Base-by-base conservation (phyloP, 2,797 vertebrate species). In the Phylloscopus collybita region DNA sequence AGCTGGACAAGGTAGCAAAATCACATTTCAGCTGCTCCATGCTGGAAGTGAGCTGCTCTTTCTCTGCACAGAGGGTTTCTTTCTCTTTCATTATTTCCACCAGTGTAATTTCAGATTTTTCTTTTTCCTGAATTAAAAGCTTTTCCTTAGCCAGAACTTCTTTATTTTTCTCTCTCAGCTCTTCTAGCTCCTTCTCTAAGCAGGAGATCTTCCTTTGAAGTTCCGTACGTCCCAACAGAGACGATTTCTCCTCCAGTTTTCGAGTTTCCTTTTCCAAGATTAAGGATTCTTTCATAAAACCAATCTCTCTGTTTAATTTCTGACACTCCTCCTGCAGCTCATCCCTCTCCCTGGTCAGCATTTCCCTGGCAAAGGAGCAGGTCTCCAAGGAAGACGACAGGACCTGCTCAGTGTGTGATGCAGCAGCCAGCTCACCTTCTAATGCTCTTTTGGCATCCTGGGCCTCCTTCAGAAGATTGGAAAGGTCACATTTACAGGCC, bases 381-480 rank as follows among this genome's bases (percentile, higher is more conserved):
- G 97, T 97, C 47, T 98, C 80, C n/a, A 99, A 81, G 38, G 98
- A 97, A 15, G 97, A 97, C 0, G 97, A 88, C 23, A 99, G 80
- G 13, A 97, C 95, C 40, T 97, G 92, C 61, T 97, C 97, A 9
- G 98, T 98, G 22, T 56, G 95, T 26, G 97, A 96, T 6, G 98
- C 71, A 42, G 87, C 95, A 3, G 73, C 78, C 61, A 98, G 92
- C 65, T 98, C 97, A 1, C 86, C 95, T 76, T 98, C 98, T 8
- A 98, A 72, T 1, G 79, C 81, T 15, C 91, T 97, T 82, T 92
- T 98, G 80, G 97, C 97, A 12, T 54, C 82, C 71, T 98, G 98
- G 32, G 94, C 96, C 88, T 98, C 97, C 76, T 98, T 97, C 19
- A 99, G 91, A 82, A 97, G 85, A 38, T 79, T 34, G 16, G 97